Conservation (phyloP, 2,797 vertebrate species). For the Onychomys arenicola region DNA sequence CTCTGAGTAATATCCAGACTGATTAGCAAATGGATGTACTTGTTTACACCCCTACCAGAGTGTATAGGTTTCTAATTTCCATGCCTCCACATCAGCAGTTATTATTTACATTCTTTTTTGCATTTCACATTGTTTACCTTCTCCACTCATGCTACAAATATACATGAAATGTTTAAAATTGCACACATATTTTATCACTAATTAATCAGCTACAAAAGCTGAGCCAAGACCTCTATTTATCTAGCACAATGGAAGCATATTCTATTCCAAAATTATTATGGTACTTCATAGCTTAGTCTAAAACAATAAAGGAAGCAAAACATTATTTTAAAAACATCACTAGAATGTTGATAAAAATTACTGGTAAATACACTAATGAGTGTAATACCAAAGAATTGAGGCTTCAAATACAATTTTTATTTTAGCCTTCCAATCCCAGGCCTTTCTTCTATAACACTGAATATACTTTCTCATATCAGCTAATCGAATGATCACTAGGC, state of each 20-base stretch:
- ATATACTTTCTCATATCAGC: not conserved
- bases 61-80: not conserved
- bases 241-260: not conserved
- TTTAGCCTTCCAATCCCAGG: not conserved
- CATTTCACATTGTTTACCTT: not conserved
- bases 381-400: not conserved
- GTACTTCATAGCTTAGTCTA: not conserved
- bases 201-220: not conserved
- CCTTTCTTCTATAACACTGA: not conserved
- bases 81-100: not conserved
- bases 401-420: not conserved
- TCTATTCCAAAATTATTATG: not conserved
- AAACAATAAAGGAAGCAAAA: not conserved
- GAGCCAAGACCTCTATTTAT: constrained; percentile 2
- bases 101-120: not conserved
- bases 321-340: not conserved
- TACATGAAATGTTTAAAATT: not conserved
- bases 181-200: not conserved
- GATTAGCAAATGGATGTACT: not conserved
- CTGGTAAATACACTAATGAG: not conserved
- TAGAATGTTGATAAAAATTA: not conserved
- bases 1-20: not conserved
- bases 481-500: not conserved
- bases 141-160: not conserved
- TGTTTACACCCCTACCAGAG: not conserved